Evolutionary conservation across 2,888 invertebrate species (phyloP), one percentile per base, ranked within the genome.

Genomic region (Syrphus vitripennis): DNA sequence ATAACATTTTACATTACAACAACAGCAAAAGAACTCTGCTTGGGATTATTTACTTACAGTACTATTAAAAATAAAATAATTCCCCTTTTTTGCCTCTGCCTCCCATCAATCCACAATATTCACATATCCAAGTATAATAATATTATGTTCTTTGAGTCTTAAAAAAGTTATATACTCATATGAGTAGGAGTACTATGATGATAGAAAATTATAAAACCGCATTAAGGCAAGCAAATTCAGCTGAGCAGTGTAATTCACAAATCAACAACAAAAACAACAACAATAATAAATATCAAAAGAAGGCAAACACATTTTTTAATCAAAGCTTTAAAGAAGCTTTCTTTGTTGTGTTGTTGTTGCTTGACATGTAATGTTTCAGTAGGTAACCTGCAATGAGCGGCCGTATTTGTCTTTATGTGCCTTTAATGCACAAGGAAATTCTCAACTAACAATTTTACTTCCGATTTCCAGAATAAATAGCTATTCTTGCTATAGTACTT

Each of bases 271-370:
- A 77, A 16, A 67, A 53, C 29, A 77, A 14, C 61, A 65, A 45
- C 21, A 67, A 69, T 16, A 59, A 45, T 29, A 80, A 37, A 29
- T 37, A 70, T 57, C 67, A 67, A 53, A 29, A 40, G 14, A 48
- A 59, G 42, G 65, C 72, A 77, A 84, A 69, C 84, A 81, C 71
- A 84, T 77, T 80, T 84, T 63, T 84, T 84, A 84, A 84, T 84
- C 84, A 84, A 84, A 81, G 72, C 63, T 84, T 55, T 77, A 48
- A 75, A n/a, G n/a, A 83, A 79, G 79, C 9, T 55, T 75, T 48
- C 59, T 61, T 76, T 55, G 3, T 34, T 19, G 31, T 14, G 50
- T 79, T 75, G 71, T 71, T 84, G 65, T 42, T 57, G 63, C 69
- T 50, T 50, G 45, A 55, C 61, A 50, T 21, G 12, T 21, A 48